Base-by-base conservation (phyloP, 2,888 invertebrate species). In the Xestia c-nigrum region DNA sequence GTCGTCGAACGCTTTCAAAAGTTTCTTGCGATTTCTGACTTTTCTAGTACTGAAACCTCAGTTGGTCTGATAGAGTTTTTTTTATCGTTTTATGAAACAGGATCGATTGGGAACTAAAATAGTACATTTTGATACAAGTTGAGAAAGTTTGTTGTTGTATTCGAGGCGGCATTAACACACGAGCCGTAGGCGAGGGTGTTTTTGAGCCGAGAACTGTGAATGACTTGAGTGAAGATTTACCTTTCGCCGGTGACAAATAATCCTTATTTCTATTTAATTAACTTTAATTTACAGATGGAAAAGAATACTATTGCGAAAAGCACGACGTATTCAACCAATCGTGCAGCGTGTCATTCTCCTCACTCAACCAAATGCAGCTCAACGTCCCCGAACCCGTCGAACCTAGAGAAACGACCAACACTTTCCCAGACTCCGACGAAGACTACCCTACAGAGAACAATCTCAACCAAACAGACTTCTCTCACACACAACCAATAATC, bases 241-340 rank as follows among this genome's bases (percentile, higher is more conserved):
- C 55, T 10, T n/a, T 43, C 24, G n/a, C 5, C 19, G 67, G 3
- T 9, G n/a, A 24, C 19, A 71, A 66, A 7, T 47, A 12, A 7
- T 47, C 46, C 14, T 24, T 19, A 19, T 40, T 61, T n/a, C 10
- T 43, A 38, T 6, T 38, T 10, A 46, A 0, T 7, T 43, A 24
- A 12, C 24, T 16, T 64, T 31, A 0, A 74, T 21, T 71, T 59
- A 19, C 92, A 97, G 97, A 96, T 81, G 96, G 95, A 12, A 95
- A 95, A 87, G 96, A 97, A 84, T 97, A 97, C 84, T 94, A 92
- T 87, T 97, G 97, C 84, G 97, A 97, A 78, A 97, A 97, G 88
- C 97, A 97, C 88, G 95, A 96, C 85, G 91, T 94, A 52, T 96
- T 95, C 89, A 96, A 95, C 81, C 94, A 95, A 64, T 96, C 95